Percentiles rank a stretch among this genome's conserved stretches.
These are phyloP conservation scores for Agelas oroides DNA, from an alignment of 37 sponge, comb jelly and placozoan species.

Conservation along the genomic window DNA sequence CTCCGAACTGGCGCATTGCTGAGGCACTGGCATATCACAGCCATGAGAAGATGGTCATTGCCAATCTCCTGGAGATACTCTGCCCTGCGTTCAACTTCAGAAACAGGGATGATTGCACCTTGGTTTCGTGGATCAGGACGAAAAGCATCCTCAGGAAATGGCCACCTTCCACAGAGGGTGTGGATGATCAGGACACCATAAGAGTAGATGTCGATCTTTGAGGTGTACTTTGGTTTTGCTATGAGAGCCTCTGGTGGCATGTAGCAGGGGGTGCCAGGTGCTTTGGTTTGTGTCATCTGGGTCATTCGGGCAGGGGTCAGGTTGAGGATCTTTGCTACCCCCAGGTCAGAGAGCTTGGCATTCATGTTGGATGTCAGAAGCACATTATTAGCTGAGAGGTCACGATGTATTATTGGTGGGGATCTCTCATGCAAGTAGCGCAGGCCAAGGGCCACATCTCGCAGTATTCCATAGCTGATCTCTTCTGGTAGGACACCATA, in stretches of 20 bases:
- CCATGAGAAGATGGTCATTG: neutral
- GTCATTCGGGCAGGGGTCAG: slow-evolving; percentile 25
- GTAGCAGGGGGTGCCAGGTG: slow-evolving; percentile 34
- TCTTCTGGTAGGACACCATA: neutral
- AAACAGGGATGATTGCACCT: neutral
- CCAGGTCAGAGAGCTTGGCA: slow-evolving; percentile 56
- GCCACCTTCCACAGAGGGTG: slow-evolving; percentile 9
- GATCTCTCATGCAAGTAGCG: slow-evolving; percentile 29
- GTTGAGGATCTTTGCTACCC: slow-evolving; percentile 22
- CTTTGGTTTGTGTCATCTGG: neutral
- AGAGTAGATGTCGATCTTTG: slow-evolving; percentile 36
- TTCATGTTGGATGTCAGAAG: slow-evolving; percentile 7
- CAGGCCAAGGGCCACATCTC: slow-evolving; percentile 39
- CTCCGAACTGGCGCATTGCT: neutral
- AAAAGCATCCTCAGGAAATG: slow-evolving; percentile 21
- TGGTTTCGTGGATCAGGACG: slow-evolving; percentile 4
- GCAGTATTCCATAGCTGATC: slow-evolving; percentile 10
- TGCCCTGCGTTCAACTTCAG: slow-evolving; percentile 3
- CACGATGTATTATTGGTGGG: slow-evolving; percentile 46
- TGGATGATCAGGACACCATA: slow-evolving; percentile 46
- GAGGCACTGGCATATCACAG: neutral
- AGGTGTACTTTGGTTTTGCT: slow-evolving; percentile 2
- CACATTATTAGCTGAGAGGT: slow-evolving; percentile 49
- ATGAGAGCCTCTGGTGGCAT: slow-evolving; percentile 56
- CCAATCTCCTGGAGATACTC: slow-evolving; percentile 2